Base-by-base conservation (phyloP, 2,113 vertebrate species). In the Noturus placidus region DNA sequence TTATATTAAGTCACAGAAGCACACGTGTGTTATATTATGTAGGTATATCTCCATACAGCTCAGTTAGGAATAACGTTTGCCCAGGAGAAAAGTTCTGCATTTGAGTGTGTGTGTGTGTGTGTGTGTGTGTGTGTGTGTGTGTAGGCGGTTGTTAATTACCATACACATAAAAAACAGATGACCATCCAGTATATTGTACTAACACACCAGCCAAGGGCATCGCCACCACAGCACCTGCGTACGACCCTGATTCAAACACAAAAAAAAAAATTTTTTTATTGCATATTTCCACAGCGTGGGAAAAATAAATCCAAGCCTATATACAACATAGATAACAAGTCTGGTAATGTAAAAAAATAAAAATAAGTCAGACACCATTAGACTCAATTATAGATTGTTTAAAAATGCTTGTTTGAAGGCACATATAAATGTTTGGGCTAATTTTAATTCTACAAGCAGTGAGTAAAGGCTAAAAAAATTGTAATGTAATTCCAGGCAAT, bases 181-280 rank as follows among this genome's bases (percentile, higher is more conserved):
- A 93, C 97, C 97, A 98, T 82, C 97, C 97, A 0, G 94, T 92
- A 91, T 98, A 98, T 91, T 98, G 97, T 77, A 98, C 97, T 88
- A 98, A 94, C 82, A 98, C 94, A 59, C 97, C 97, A n/a, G 97
- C 97, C 86, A 98, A 94, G 50, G 97, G 97, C 97, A 98, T 98
- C 35, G 97, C 97, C 77, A 98, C 96, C 90, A 98, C 97, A 0
- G 97, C 97, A 13, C 97, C 97, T 0, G 97, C 97, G 61, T 98
- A 98, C 80, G 97, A 98, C 88, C 97, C 97, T 98, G 77, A 52
- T 19, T 87, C 61, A 50, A 35, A 90, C 4, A 92, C 20, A n/a
- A 78, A 10, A 86, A n/a, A 33, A 54, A 85, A 3, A n/a, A n/a
- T n/a, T 52, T 80, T 59, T 79, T 59, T 38, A 59, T 38, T 59